Evolutionary conservation across 2,888 invertebrate species (phyloP).

Genomic region (Euzophera pinguis): DNA sequence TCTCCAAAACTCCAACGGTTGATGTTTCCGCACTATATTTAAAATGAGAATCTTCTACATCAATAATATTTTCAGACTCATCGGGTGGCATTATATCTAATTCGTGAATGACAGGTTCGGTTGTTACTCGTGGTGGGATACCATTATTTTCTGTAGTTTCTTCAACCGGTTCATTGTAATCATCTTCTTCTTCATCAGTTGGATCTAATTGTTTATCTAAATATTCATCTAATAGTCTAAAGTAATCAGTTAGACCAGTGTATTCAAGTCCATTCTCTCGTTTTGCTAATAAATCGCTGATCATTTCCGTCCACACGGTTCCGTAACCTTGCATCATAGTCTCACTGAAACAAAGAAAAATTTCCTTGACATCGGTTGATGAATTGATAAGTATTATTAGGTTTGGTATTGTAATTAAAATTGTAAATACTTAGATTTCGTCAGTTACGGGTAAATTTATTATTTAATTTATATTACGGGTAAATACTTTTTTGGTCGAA

Average conservation of each 20-base stretch:
- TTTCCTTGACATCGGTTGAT: too few relatives aligned
- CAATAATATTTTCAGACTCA: conserved; percentile 47
- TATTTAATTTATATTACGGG: too few relatives aligned
- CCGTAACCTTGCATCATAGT: conserved; percentile 69
- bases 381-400: too few relatives aligned
- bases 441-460: too few relatives aligned
- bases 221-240: conserved; percentile 76
- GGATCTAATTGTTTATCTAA: conserved; percentile 71
- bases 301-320: conserved; percentile 67
- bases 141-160: conserved; percentile 48
- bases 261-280: conserved; percentile 71
- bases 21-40: conserved; percentile 60
- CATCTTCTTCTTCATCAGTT: conserved; percentile 34
- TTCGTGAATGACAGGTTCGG: conserved; percentile 24
- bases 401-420: too few relatives aligned
- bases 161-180: conserved; percentile 54
- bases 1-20: conserved; percentile 68
- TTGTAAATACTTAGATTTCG: too few relatives aligned
- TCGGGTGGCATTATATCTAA: conserved; percentile 14
- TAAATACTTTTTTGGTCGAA: too few relatives aligned
- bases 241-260: conserved; percentile 76
- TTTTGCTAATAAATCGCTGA: conserved; percentile 68
- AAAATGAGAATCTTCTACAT: conserved; percentile 48
- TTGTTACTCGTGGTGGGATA: conserved; percentile 34
- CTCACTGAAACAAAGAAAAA: conserved; percentile 39